These are phyloP conservation scores for Petrosia ficiformis DNA, from an alignment of 37 sponge, comb jelly and placozoan species.

Conservation along the genomic window DNA sequence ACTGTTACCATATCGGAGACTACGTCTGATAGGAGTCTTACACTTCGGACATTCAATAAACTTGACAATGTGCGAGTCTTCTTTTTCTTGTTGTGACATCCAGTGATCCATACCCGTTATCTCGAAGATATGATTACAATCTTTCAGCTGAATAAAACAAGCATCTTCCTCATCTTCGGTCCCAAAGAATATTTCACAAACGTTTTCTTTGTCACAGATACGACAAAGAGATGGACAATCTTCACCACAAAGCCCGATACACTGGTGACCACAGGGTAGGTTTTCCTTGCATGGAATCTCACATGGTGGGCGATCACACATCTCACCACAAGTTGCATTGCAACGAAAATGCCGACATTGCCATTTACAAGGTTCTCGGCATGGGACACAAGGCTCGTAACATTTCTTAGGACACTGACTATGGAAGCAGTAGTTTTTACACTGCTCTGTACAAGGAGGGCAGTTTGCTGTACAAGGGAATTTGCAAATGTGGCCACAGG, in stretches of 20 bases:
- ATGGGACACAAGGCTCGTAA: conserved; percentile 66
- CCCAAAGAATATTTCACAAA: conserved; percentile 83
- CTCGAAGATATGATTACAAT: conserved; percentile 84
- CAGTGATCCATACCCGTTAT: conserved; percentile 73
- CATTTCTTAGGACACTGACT: conserved; percentile 72
- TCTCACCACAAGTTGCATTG: conserved; percentile 67
- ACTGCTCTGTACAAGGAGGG: conserved; percentile 64
- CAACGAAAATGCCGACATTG: conserved; percentile 69
- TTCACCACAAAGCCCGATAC: conserved; percentile 94
- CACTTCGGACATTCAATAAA: conserved; percentile 82
- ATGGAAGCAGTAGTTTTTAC: conserved; percentile 75
- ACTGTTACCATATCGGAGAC: conserved; percentile 79
- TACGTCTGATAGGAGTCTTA: conserved; percentile 59
- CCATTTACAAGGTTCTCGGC: conserved; percentile 82
- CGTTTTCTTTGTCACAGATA: conserved; percentile 59
- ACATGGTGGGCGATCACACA: conserved; percentile 76
- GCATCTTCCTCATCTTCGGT: conserved; percentile 82
- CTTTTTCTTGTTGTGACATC: conserved; percentile 45
- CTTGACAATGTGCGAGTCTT: conserved; percentile 29
- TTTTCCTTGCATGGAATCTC: conserved; percentile 33
- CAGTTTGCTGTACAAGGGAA: conserved; percentile 67
- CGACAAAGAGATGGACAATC: conserved; percentile 71
- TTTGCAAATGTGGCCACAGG: conserved; percentile 81
- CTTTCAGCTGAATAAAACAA: conserved; percentile 72
- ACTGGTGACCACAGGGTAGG: conserved; percentile 70